Conservation (phyloP, 1,140 invertebrate species). For the Ceratoteleas bidentatus region DNA sequence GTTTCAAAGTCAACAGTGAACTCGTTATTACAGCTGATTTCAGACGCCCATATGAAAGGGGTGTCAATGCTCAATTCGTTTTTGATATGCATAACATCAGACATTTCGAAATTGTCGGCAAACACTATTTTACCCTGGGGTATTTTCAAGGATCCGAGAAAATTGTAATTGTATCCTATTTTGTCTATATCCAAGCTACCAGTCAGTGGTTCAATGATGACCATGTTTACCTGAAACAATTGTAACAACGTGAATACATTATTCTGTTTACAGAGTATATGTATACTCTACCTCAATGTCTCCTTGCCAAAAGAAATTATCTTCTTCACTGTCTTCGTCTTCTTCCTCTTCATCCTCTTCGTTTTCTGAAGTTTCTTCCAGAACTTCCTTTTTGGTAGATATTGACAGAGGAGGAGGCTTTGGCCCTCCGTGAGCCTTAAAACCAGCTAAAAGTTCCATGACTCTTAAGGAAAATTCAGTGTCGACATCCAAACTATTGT, state of each 20-base stretch:
- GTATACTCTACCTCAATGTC: conserved; percentile 82
- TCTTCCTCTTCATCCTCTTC: conserved; percentile 51
- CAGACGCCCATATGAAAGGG: conserved; percentile 83
- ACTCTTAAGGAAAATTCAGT: conserved; percentile 86
- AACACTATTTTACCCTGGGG: conserved; percentile 82
- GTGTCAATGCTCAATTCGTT: conserved; percentile 86
- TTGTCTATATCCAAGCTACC: conserved; percentile 72
- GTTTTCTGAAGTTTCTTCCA: conserved; percentile 14
- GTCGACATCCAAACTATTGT: conserved; percentile 83
- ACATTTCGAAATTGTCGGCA: conserved; percentile 77
- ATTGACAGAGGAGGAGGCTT: conserved; percentile 71
- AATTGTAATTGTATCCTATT: conserved; percentile 78
- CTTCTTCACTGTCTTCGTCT: conserved; percentile 74
- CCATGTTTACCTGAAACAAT: conserved; percentile 65
- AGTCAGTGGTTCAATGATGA: conserved; percentile 80
- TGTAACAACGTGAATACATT: too few species aligned
- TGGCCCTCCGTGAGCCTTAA: conserved; percentile 70
- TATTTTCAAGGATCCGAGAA: conserved; percentile 79
- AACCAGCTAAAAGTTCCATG: conserved; percentile 84
- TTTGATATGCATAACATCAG: conserved; percentile 85
- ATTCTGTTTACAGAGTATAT: too few species aligned
- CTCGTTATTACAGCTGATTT: conserved; percentile 83
- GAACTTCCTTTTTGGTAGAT: conserved; percentile 49
- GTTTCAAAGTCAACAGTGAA: conserved; percentile 81
- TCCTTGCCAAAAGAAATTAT: conserved; percentile 83